Conservation (phyloP, 1,140 invertebrate species). For the Bombus ignitus region DNA sequence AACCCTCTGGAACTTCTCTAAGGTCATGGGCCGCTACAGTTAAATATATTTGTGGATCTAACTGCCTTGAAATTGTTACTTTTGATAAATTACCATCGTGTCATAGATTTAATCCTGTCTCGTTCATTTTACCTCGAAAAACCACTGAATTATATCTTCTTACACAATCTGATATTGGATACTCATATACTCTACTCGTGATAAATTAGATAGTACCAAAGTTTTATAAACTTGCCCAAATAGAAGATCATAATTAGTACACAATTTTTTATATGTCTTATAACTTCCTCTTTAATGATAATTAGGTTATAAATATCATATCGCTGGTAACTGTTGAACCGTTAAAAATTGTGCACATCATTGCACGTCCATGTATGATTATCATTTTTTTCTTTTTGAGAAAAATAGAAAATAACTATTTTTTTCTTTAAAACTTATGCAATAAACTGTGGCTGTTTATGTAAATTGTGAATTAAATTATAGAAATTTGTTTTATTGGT, state of each 20-base stretch:
- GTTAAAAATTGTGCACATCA: no score
- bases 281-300: background rate
- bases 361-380: no score
- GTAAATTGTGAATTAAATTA: no score
- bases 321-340: background rate
- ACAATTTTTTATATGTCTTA: background rate
- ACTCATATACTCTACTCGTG: background rate
- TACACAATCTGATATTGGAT: background rate
- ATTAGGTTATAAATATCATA: background rate
- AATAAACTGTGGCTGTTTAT: no score
- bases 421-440: no score
- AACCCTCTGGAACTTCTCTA: no score
- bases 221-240: background rate
- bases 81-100: constrained; percentile 24
- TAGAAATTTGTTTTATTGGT: no score
- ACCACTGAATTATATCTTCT: no score
- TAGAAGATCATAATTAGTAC: background rate
- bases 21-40: no score
- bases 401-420: no score
- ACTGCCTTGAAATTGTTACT: background rate
- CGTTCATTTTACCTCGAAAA: background rate
- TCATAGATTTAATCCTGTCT: background rate
- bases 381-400: no score
- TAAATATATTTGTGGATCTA: background rate
- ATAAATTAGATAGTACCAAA: background rate